Conservation (phyloP, 2,888 invertebrate genomes). For the Chymomyza fuscimana region DNA sequence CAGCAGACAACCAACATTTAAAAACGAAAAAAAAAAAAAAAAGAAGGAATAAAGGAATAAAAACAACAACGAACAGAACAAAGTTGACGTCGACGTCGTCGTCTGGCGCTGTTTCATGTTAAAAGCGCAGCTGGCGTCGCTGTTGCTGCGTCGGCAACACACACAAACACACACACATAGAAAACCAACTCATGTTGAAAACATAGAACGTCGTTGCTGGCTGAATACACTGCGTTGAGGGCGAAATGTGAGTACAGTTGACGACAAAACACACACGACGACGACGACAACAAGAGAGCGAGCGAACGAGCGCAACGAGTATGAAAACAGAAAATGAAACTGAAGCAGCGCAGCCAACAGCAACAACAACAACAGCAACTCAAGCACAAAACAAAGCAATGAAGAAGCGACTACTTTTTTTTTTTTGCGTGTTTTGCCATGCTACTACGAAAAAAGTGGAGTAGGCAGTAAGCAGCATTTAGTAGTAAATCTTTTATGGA, state of each 20-base stretch:
- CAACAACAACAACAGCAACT: conserved; percentile 25
- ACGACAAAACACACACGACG: conserved; percentile 69
- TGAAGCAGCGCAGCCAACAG: conserved; percentile 29
- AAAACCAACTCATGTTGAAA: conserved; percentile 43
- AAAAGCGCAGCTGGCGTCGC: conserved; percentile 1
- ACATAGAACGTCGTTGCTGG: conserved; percentile 54
- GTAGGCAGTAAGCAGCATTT: conserved; percentile 32
- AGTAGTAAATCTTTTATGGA: conserved; percentile 5
- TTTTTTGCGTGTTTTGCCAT: conserved; percentile 13
- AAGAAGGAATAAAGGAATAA: conserved; percentile 30
- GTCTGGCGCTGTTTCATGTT: background rate
- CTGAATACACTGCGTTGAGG: conserved; percentile 34
- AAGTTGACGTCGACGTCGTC: background rate
- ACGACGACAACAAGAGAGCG: background rate
- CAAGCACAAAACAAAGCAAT: conserved; percentile 5
- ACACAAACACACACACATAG: conserved; percentile 30
- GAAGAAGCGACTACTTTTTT: conserved; percentile 36
- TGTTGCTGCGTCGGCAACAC: conserved; percentile 31
- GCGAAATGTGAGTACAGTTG: conserved; percentile 69
- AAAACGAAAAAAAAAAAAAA: conserved; percentile 26
- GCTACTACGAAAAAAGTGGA: conserved; percentile 47
- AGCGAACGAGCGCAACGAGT: conserved; percentile 29
- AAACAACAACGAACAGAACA: conserved; percentile 17
- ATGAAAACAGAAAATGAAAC: conserved; percentile 45
- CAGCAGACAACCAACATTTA: conserved; percentile 27